phyloP scores from a whole-genome alignment of 2,888 invertebrate species.

The Patella pellucida region DNA sequence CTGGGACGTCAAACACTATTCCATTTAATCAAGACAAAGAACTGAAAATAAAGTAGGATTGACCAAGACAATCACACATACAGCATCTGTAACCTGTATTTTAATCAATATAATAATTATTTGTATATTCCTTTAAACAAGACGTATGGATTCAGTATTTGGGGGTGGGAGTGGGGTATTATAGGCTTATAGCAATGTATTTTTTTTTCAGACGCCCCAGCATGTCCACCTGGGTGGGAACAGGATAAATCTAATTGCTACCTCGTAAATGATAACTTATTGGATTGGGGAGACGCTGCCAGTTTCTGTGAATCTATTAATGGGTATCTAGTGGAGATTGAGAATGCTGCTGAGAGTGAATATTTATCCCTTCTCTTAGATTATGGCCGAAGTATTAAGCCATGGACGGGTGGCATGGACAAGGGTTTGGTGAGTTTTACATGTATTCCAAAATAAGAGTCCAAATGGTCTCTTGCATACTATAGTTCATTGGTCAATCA shows the following conservation, averaged over 20 bases:
- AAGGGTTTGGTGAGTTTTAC: background rate
- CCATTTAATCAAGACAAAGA: too few relatives aligned
- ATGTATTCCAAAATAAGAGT: too few relatives aligned
- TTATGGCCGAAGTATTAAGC: background rate
- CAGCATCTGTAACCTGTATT: too few relatives aligned
- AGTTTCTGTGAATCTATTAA: background rate
- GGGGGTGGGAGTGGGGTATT: too few relatives aligned
- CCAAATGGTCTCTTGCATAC: too few relatives aligned
- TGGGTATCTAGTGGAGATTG: background rate
- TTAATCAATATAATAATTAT: too few relatives aligned
- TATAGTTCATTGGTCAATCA: too few relatives aligned
- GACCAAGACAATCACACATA: too few relatives aligned
- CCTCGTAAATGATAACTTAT: background rate
- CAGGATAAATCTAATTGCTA: background rate
- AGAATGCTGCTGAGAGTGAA: background rate
- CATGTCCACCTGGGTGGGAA: background rate
- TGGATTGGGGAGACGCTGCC: background rate
- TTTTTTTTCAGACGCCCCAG: background rate
- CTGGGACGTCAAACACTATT: too few relatives aligned
- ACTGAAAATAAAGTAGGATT: too few relatives aligned
- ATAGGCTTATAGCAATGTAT: background rate
- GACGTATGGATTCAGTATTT: too few relatives aligned
- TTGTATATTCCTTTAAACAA: too few relatives aligned
- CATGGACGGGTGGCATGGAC: constrained; percentile 2
- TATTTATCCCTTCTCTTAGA: background rate